phyloP scores from a whole-genome alignment of 2,888 invertebrate genomes.

The Ypsolopha sequella region DNA sequence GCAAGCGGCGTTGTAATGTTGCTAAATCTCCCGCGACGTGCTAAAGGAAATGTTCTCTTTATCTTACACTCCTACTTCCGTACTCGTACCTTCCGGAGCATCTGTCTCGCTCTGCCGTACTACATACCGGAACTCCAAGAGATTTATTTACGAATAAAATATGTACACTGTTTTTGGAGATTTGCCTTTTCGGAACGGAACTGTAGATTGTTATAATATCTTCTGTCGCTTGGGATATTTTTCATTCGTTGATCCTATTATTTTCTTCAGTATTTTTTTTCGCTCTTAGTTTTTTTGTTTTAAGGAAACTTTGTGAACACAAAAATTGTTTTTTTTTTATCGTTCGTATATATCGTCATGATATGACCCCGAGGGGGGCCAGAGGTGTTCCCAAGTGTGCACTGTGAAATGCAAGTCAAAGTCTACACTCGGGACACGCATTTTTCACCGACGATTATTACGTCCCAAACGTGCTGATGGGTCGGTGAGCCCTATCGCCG shows the following conservation, averaged over 20 bases:
- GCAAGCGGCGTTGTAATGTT: slow-evolving; percentile 32
- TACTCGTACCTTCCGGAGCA: slow-evolving; percentile 51
- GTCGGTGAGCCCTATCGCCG: too few species aligned
- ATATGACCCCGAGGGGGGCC: too few species aligned
- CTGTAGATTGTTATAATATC: not conserved
- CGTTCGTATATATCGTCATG: too few species aligned
- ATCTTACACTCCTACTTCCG: slow-evolving; percentile 67
- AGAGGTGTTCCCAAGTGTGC: too few species aligned
- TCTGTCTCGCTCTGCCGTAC: slow-evolving; percentile 45
- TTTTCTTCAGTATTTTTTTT: not conserved
- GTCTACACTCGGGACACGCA: too few species aligned
- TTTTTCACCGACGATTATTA: too few species aligned
- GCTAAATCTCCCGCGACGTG: slow-evolving; percentile 56
- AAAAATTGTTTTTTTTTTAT: too few species aligned
- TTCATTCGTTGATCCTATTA: not conserved
- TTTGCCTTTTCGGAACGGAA: not conserved
- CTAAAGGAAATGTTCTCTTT: slow-evolving; percentile 68
- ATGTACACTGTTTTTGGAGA: slow-evolving; percentile 5
- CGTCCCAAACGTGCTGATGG: too few species aligned
- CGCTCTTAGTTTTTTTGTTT: too few species aligned
- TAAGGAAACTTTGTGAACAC: too few species aligned
- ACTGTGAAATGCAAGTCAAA: too few species aligned
- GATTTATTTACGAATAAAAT: slow-evolving; percentile 52
- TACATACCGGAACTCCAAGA: slow-evolving; percentile 50
- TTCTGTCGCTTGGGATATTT: not conserved